Evolutionary conservation across 2,113 vertebrate species (phyloP).

Genomic region (Porphyrio hochstetteri): DNA sequence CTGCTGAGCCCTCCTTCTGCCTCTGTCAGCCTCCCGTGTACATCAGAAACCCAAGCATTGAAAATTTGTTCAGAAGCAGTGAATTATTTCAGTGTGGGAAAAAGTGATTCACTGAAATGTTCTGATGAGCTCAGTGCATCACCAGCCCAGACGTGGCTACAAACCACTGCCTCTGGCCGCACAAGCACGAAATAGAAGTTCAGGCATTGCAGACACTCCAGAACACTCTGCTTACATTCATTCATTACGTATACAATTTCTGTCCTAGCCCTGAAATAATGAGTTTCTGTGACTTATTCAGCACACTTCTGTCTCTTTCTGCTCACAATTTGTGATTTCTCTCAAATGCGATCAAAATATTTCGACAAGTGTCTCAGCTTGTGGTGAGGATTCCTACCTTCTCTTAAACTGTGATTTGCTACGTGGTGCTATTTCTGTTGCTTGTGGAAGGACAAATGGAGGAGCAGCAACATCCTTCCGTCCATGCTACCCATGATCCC

Average conservation of each 20-base stretch:
- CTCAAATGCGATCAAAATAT: slow-evolving; percentile 14
- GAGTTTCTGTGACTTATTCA: background rate
- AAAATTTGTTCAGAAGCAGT: background rate
- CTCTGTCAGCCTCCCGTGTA: background rate
- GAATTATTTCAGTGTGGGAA: background rate
- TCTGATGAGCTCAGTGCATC: slow-evolving; percentile 5
- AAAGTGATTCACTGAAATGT: slow-evolving; percentile 13
- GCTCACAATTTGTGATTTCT: background rate
- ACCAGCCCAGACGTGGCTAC: background rate
- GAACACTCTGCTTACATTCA: background rate
- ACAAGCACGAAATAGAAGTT: background rate
- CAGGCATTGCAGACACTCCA: background rate
- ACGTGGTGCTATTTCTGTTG: background rate
- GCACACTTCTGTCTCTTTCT: background rate
- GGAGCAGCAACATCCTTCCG: background rate
- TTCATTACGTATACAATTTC: background rate
- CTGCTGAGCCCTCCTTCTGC: background rate
- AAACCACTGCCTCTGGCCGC: background rate
- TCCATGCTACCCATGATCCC: background rate
- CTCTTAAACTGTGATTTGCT: background rate
- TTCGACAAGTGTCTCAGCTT: slow-evolving; percentile 1
- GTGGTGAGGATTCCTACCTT: background rate
- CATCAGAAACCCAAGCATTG: background rate
- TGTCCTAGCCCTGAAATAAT: background rate
- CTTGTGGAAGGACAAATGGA: background rate